A percentile compares a stretch with the other conserved stretches of the same genome.
phyloP scores from a whole-genome alignment of 2,113 vertebrate species.

The Leptobrachium leishanense region DNA sequence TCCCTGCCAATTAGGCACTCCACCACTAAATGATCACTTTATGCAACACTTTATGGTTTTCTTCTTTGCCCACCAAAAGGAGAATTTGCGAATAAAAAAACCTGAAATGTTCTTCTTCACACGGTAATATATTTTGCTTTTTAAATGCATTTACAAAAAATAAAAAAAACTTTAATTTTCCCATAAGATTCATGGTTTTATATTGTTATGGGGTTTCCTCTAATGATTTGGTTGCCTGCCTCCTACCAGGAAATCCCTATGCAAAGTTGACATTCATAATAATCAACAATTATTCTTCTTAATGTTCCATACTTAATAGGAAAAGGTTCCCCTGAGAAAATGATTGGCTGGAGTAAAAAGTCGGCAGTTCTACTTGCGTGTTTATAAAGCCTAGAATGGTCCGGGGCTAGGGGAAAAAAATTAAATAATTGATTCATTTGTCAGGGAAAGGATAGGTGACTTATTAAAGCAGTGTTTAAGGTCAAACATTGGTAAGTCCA shows the following conservation, averaged over 20 bases:
- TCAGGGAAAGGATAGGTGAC: too few species aligned
- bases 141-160: neutral
- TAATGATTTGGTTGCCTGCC: conserved; percentile 2
- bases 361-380: neutral
- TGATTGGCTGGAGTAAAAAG: neutral
- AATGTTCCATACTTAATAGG: neutral
- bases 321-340: neutral
- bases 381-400: neutral
- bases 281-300: neutral
- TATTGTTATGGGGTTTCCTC: neutral
- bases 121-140: neutral
- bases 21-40: conserved; percentile 15
- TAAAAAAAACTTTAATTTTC: neutral
- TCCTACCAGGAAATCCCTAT: neutral
- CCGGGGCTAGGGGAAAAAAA: neutral
- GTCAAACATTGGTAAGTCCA: too few species aligned
- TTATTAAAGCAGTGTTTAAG: too few species aligned
- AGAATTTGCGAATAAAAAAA: neutral
- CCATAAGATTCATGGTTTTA: neutral
- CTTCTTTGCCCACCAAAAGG: neutral
- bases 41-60: neutral
- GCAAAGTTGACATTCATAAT: conserved; percentile 5
- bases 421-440: too few species aligned
- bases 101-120: neutral
- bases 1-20: conserved; percentile 12